phyloP scores from a whole-genome alignment of 2,888 invertebrate genomes.

The Crioceris asparagi region DNA sequence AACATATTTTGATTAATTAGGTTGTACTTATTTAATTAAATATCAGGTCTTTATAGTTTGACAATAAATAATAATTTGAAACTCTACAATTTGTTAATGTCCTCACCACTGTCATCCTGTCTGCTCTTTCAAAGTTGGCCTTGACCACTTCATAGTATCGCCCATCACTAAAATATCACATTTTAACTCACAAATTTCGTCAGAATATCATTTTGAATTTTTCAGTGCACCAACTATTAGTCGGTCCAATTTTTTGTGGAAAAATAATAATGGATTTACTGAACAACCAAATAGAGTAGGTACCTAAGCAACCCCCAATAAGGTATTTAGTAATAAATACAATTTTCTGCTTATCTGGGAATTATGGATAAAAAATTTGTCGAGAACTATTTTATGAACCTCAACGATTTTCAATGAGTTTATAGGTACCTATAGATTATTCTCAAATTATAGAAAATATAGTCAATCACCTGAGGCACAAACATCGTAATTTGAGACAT shows the following conservation, averaged over 20 bases:
- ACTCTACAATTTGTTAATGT: constrained; percentile 94
- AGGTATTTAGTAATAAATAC: no score
- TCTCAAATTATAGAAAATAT: neutral
- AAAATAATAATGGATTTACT: no score
- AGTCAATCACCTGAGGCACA: constrained; percentile 70
- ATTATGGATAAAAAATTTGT: no score
- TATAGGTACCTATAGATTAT: no score
- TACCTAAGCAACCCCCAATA: no score
- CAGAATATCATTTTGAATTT: neutral
- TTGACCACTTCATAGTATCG: constrained; percentile 98
- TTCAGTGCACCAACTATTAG: neutral
- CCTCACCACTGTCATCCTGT: constrained; percentile 89
- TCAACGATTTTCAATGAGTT: no score
- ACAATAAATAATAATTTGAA: constrained; percentile 84
- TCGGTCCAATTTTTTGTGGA: no score
- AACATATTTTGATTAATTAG: constrained; percentile 13
- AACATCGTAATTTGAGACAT: constrained; percentile 83
- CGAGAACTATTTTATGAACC: no score
- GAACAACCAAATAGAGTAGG: no score
- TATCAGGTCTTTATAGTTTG: constrained; percentile 88
- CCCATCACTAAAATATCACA: constrained; percentile 66
- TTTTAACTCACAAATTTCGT: neutral
- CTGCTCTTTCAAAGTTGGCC: constrained; percentile 98
- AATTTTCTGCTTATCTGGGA: no score
- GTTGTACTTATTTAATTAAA: constrained; percentile 52